Evolutionary conservation across 2,113 vertebrate species (phyloP).

Genomic region (Struthidea cinerea): DNA sequence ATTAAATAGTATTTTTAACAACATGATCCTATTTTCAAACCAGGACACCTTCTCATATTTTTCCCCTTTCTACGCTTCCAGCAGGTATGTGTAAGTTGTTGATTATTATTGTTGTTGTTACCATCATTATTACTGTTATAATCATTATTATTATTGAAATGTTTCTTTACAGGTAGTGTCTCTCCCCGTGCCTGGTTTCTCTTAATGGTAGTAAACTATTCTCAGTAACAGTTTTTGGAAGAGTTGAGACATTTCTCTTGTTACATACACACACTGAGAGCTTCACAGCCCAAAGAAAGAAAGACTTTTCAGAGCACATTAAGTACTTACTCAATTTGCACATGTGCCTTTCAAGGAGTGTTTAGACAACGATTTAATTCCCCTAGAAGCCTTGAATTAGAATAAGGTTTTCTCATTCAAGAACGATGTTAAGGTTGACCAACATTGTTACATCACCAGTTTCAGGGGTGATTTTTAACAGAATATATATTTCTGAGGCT

Average conservation of each 20-base stretch:
- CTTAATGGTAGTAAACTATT: background rate
- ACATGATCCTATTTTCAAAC: background rate
- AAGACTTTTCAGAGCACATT: background rate
- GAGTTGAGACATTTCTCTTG: background rate
- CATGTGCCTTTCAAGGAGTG: background rate
- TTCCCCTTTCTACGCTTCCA: background rate
- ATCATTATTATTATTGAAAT: background rate
- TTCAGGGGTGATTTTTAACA: background rate
- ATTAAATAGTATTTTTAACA: background rate
- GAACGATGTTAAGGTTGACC: background rate
- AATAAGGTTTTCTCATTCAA: background rate
- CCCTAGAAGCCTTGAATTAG: background rate
- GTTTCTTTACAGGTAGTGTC: background rate
- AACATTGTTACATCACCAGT: background rate
- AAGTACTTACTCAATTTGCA: background rate
- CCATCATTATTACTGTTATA: fast-evolving
- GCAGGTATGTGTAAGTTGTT: background rate
- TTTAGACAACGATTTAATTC: background rate
- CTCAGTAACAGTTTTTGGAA: background rate
- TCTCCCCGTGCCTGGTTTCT: background rate
- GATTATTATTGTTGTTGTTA: background rate
- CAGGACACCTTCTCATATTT: background rate
- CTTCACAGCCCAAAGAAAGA: background rate
- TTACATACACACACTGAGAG: background rate
- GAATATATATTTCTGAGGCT: background rate